phyloP scores from a whole-genome alignment of 2,113 vertebrate genomes.

The Macrotus californicus region DNA sequence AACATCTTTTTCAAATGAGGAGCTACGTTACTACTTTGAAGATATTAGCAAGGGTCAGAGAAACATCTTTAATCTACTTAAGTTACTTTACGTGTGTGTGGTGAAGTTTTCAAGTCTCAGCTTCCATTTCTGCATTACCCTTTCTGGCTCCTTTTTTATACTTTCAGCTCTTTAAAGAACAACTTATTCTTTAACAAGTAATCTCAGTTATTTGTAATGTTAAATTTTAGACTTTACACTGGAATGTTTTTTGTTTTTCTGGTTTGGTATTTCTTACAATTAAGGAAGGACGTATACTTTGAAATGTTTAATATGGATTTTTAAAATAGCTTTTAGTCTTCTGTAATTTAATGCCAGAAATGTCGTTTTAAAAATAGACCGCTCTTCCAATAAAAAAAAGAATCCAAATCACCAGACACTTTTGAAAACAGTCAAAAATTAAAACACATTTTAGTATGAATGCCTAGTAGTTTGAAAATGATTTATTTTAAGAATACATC shows the following conservation, averaged over 20 bases:
- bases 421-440: constrained; percentile 50
- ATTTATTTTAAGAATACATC: constrained; percentile 34
- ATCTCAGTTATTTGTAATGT: constrained; percentile 33
- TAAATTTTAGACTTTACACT: constrained; percentile 36
- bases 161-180: constrained; percentile 23
- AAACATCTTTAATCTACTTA: not conserved
- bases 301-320: constrained; percentile 36
- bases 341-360: constrained; percentile 53
- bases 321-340: constrained; percentile 51
- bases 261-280: constrained; percentile 30
- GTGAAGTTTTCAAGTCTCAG: constrained; percentile 25
- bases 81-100: constrained; percentile 26
- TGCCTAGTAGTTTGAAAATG: constrained; percentile 30
- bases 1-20: constrained; percentile 26
- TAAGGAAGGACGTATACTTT: constrained; percentile 8
- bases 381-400: constrained; percentile 23
- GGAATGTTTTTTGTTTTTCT: constrained; percentile 42
- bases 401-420: not conserved
- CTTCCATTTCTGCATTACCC: not conserved
- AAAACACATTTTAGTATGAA: constrained; percentile 28
- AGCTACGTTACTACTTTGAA: not conserved
- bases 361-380: constrained; percentile 53
- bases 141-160: not conserved
- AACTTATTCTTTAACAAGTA: constrained; percentile 21
- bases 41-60: not conserved